Percentiles rank a stretch among this genome's conserved stretches.
phyloP scores from a whole-genome alignment of 2,888 invertebrate genomes.

The Nomada hirtipes region DNA sequence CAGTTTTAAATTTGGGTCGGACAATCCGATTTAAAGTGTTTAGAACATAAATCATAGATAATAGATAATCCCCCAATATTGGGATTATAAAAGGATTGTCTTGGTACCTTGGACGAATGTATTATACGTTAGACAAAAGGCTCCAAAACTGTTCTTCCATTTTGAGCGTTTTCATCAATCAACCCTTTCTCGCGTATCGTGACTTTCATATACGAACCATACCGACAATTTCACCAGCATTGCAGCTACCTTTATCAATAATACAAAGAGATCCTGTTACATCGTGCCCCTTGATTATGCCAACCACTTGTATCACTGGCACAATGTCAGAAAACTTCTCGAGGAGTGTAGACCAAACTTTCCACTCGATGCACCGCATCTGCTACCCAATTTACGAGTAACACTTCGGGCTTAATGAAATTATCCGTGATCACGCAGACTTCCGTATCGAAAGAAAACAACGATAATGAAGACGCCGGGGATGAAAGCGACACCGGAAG shows the following conservation, averaged over 20 bases:
- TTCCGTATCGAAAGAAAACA: conserved; percentile 69
- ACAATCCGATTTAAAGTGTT: no score
- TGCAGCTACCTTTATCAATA: neutral
- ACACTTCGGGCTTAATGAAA: neutral
- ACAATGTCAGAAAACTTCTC: conserved; percentile 3
- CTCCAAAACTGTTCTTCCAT: neutral
- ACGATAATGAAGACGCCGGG: conserved; percentile 80
- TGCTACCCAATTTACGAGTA: neutral
- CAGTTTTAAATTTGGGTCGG: no score
- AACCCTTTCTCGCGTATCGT: neutral
- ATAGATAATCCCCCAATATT: no score
- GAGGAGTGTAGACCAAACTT: neutral
- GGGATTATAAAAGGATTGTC: no score
- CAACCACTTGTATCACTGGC: neutral
- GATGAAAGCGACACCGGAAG: conserved; percentile 79
- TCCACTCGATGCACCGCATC: neutral
- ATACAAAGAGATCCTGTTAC: no score
- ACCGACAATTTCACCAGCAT: neutral
- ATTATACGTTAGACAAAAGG: no score
- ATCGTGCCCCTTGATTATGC: neutral
- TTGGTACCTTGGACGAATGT: no score
- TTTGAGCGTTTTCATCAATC: neutral
- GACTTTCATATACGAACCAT: neutral
- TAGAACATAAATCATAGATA: no score
- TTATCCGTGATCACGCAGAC: conserved; percentile 26